Percentiles rank a stretch among this genome's conserved stretches.
Conservation (phyloP, 2,113 vertebrate species). For the Platichthys flesus region DNA sequence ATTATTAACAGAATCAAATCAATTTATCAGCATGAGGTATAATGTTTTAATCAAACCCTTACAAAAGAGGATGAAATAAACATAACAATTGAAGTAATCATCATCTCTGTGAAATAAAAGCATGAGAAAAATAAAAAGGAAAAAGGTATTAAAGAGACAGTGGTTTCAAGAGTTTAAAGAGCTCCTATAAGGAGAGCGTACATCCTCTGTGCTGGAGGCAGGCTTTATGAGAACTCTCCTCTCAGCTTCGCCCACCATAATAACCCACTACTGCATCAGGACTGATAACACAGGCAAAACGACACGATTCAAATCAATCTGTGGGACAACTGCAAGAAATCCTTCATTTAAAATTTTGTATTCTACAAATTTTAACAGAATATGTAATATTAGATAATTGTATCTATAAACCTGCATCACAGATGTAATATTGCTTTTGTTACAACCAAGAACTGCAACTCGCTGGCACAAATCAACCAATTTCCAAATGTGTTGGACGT, state of each 20-base stretch:
- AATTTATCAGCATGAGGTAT: constrained; percentile 71
- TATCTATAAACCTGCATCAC: background rate
- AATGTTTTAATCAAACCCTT: constrained; percentile 51
- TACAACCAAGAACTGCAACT: constrained; percentile 1
- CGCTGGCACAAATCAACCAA: background rate
- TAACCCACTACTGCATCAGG: constrained; percentile 37
- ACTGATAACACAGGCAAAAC: constrained; percentile 36
- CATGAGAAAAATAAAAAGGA: constrained; percentile 10
- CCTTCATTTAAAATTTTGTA: background rate
- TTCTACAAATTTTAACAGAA: background rate
- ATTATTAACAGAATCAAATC: constrained; percentile 62
- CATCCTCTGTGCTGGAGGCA: constrained; percentile 51
- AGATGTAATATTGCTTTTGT: constrained; percentile 9
- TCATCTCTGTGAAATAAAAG: constrained; percentile 54
- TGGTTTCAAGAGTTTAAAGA: constrained; percentile 26
- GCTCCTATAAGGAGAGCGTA: constrained; percentile 50
- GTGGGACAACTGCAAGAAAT: background rate
- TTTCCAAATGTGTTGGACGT: constrained; percentile 3
- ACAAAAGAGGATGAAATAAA: constrained; percentile 39
- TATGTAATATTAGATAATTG: background rate
- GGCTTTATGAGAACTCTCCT: constrained; percentile 19
- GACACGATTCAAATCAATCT: constrained; percentile 9
- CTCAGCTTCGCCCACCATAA: constrained; percentile 11
- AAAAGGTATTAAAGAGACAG: background rate
- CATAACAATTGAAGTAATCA: constrained; percentile 44